Evolutionary conservation across 1,140 invertebrate genomes (phyloP), one percentile per base, ranked within the genome.

Genomic region (Lethocerus indicus): DNA sequence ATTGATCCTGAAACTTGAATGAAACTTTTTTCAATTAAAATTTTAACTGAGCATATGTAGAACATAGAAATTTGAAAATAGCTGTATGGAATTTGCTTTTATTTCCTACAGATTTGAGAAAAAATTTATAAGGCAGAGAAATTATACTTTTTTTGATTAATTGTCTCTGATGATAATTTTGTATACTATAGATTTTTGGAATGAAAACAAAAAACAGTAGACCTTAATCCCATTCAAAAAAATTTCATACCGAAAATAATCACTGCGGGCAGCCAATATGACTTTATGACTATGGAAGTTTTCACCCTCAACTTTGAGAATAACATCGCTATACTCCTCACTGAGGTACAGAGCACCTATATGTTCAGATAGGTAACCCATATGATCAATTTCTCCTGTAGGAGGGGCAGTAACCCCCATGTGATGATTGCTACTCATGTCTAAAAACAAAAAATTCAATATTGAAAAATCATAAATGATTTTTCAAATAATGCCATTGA

Each of bases 251-350:
- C 89, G 72, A 66, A 97, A 97, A 68, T 96, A 98, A 59, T 95
- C 83, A 61, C 89, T 94, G 56, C 93, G 73, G 9, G 89, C 83
- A 1, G 93, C 93, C 3, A 98, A 68, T 52, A 96, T 87, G 2
- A 90, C 81, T 61, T 81, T 83, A 65, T 98, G 93, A 25, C 83
- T 88, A 52, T 79, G 79, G 56, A 98, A 82, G 50, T 72, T 68
- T 57, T 84, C 72, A 47, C 79, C 81, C 64, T 90, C 86, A 21
- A 98, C 87, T 35, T 91, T 66, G 23, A 98, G 69, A 6, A 79
- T 82, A 9, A 97, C 78, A 71, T 98, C 94, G 25, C 87, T 83
- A 64, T 90, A 95, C 60, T 92, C 85, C 44, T 83, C 79, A 54
- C 79, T 86, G 47, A 90, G 69, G 62, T 83, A 90, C 9, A 96